Percentiles rank a stretch among this genome's conserved stretches.
Evolutionary conservation across 2,113 vertebrate species (phyloP).

Genomic region (Trochalopteron elliotii): DNA sequence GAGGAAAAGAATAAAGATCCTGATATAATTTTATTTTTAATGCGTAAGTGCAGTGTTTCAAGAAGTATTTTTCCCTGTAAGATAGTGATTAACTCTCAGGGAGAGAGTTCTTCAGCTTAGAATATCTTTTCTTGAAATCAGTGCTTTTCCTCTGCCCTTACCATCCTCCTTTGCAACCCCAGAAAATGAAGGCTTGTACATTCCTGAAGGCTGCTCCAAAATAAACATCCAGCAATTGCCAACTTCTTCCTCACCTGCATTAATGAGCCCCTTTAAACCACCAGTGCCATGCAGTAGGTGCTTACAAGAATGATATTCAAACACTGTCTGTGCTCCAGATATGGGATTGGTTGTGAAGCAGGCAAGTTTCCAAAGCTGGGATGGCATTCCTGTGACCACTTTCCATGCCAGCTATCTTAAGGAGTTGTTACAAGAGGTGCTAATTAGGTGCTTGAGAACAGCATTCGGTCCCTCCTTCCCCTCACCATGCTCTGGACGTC

Average conservation of each 20-base stretch:
- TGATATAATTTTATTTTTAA: background rate
- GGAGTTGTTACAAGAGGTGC: background rate
- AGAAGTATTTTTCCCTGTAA: background rate
- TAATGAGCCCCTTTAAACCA: background rate
- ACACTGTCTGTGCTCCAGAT: background rate
- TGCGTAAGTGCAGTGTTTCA: background rate
- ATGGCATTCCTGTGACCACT: background rate
- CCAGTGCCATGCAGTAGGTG: background rate
- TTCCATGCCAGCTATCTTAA: background rate
- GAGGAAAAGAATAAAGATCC: background rate
- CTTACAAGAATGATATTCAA: background rate
- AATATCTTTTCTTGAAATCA: background rate
- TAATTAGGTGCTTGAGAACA: background rate
- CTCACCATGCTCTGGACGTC: accelerated
- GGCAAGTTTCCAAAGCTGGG: background rate
- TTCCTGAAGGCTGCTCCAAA: background rate
- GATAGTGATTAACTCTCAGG: background rate
- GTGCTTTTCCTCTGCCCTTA: background rate
- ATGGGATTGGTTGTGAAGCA: background rate
- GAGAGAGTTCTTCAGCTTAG: background rate
- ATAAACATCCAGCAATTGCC: background rate
- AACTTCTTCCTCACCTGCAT: background rate
- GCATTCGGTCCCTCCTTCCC: background rate
- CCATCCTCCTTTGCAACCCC: background rate
- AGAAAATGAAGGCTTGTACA: background rate